phyloP scores from a whole-genome alignment of 2,113 vertebrate genomes.

The Pterophyllum scalare region DNA sequence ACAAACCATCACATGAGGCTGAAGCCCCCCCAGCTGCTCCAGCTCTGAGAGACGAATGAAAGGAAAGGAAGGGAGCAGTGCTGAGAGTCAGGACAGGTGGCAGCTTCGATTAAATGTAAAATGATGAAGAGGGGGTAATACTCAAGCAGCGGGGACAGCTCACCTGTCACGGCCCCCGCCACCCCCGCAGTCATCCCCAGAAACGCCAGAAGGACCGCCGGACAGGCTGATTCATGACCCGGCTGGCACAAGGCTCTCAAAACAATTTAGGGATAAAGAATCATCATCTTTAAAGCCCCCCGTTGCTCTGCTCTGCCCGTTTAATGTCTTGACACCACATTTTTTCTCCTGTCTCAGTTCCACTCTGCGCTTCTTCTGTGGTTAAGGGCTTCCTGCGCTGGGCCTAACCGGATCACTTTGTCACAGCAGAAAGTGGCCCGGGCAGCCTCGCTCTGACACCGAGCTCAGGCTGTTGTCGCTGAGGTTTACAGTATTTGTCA shows the following conservation, averaged over 20 bases:
- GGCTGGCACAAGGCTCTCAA: constrained; percentile 75
- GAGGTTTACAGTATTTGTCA: background rate
- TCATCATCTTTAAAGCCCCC: constrained; percentile 61
- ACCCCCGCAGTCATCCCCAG: constrained; percentile 39
- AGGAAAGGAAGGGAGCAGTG: background rate
- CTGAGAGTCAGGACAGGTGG: constrained; percentile 44
- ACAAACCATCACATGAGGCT: constrained; percentile 6
- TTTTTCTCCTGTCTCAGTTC: constrained; percentile 14
- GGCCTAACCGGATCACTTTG: constrained; percentile 16
- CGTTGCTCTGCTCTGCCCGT: constrained; percentile 30
- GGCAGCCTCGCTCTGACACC: background rate
- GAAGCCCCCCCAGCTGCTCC: background rate
- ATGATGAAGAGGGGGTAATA: constrained; percentile 66
- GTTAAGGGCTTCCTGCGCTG: constrained; percentile 40
- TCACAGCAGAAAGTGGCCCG: constrained; percentile 13
- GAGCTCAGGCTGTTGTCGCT: background rate
- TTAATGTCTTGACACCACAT: constrained; percentile 65
- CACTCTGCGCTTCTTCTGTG: constrained; percentile 44
- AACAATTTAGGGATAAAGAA: constrained; percentile 82
- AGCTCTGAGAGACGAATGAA: constrained; percentile 53
- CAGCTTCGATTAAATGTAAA: constrained; percentile 76
- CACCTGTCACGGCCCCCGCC: constrained; percentile 63
- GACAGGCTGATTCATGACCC: constrained; percentile 81
- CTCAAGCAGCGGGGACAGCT: constrained; percentile 55
- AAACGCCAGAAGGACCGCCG: constrained; percentile 45